Percentiles rank a stretch among this genome's conserved stretches.
phyloP scores from a whole-genome alignment of 2,888 invertebrate species.

The Apodemia hepburni region DNA sequence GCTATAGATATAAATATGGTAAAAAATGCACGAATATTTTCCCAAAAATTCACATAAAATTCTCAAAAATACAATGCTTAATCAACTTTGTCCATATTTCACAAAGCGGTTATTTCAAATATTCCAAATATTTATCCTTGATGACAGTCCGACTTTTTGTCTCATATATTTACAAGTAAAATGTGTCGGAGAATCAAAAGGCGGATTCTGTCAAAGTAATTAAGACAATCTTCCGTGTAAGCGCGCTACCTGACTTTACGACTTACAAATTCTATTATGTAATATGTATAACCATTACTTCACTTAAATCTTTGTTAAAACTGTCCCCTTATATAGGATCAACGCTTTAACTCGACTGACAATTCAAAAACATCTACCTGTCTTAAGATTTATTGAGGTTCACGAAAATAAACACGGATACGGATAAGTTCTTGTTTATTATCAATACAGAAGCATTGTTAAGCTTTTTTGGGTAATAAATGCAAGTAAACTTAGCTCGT shows the following conservation, averaged over 20 bases:
- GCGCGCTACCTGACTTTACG: conserved; percentile 66
- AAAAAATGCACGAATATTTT: not conserved
- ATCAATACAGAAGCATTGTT: conserved; percentile 14
- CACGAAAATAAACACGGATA: conserved; percentile 30
- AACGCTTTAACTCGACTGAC: conserved; percentile 61
- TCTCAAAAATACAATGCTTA: not conserved
- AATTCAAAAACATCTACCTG: conserved; percentile 56
- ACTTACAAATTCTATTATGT: conserved; percentile 16
- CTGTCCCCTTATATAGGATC: conserved; percentile 55
- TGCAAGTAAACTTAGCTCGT: not conserved
- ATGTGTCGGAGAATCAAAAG: conserved; percentile 43
- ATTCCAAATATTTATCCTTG: conserved; percentile 22
- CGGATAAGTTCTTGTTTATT: conserved; percentile 25
- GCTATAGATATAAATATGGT: not conserved
- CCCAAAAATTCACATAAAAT: not conserved
- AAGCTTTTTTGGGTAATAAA: conserved; percentile 8
- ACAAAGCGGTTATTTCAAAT: not conserved
- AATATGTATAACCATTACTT: conserved; percentile 70
- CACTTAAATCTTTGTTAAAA: conserved; percentile 53
- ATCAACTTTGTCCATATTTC: conserved; percentile 9
- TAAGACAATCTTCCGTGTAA: conserved; percentile 57
- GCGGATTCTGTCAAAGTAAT: conserved; percentile 56
- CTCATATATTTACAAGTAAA: conserved; percentile 35
- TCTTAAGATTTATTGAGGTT: conserved; percentile 35
- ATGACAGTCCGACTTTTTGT: conserved; percentile 38